Percentiles rank a stretch among this genome's conserved stretches.
phyloP scores from a whole-genome alignment of 1,140 invertebrate species.

The Zaprionus inermis region DNA sequence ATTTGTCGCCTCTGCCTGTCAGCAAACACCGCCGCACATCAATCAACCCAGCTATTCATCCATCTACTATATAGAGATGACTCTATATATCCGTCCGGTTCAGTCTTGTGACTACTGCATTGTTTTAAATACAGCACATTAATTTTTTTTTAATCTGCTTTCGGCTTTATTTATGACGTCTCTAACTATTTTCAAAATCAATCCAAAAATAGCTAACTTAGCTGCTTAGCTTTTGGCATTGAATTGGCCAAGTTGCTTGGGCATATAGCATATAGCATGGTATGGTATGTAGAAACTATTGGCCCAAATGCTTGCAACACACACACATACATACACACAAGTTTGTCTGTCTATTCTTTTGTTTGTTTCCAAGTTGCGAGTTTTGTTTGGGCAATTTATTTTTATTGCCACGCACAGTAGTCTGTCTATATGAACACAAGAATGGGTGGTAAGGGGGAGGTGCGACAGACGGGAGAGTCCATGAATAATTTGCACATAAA shows the following conservation, averaged over 20 bases:
- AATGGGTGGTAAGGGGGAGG: background rate
- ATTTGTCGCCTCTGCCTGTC: slow-evolving; percentile 44
- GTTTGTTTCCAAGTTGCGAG: slow-evolving; percentile 6
- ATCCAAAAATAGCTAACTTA: background rate
- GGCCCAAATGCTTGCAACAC: slow-evolving; percentile 35
- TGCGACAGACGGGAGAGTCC: too few relatives aligned
- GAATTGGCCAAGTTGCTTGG: slow-evolving; percentile 12
- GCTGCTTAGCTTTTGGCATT: slow-evolving; percentile 28
- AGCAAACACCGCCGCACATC: slow-evolving; percentile 62
- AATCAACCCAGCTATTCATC: slow-evolving; percentile 38
- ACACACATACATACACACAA: background rate
- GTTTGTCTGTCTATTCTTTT: slow-evolving; percentile 32
- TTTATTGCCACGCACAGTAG: slow-evolving; percentile 33
- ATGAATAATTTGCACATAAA: slow-evolving; percentile 46
- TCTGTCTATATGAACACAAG: slow-evolving; percentile 4
- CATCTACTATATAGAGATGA: slow-evolving; percentile 48
- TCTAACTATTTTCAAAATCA: slow-evolving; percentile 20
- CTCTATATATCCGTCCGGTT: slow-evolving; percentile 44
- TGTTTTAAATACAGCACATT: slow-evolving; percentile 33
- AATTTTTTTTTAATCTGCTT: slow-evolving; percentile 32
- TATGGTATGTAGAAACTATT: slow-evolving; percentile 8
- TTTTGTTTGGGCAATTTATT: slow-evolving; percentile 41
- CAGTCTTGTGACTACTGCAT: slow-evolving; percentile 67
- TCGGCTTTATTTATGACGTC: background rate
- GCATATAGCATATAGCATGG: background rate